Evolutionary conservation across 2,797 vertebrate genomes (phyloP).

Genomic region (Amphiprion clarkii): DNA sequence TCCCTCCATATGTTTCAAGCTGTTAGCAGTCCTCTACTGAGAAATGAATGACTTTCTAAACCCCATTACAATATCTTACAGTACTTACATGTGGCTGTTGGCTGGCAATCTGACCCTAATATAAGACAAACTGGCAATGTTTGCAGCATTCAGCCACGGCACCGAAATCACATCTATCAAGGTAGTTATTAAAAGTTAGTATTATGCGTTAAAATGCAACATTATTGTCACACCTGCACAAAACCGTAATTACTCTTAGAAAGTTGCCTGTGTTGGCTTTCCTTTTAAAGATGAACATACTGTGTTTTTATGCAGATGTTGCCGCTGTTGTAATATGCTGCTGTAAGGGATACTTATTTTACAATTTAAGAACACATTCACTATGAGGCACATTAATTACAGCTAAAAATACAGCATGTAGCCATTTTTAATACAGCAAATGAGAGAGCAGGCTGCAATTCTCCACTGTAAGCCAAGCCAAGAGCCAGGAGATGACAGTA

Average conservation of each 20-base stretch:
- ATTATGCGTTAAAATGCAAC: constrained; percentile 9
- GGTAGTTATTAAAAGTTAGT: background rate
- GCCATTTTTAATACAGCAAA: constrained; percentile 38
- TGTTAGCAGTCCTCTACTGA: constrained; percentile 77
- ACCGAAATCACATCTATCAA: constrained; percentile 2
- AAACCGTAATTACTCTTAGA: background rate
- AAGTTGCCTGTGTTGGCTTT: background rate
- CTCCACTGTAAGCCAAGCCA: constrained; percentile 32
- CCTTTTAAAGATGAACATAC: background rate
- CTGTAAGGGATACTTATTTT: background rate
- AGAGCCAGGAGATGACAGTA: constrained; percentile 40
- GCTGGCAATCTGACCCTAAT: constrained; percentile 56
- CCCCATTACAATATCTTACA: constrained; percentile 75
- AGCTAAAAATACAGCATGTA: constrained; percentile 20
- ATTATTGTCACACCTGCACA: background rate
- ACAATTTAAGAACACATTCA: constrained; percentile 16
- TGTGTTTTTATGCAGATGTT: constrained; percentile 5
- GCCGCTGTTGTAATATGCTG: background rate
- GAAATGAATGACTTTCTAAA: constrained; percentile 77
- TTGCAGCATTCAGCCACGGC: constrained; percentile 31
- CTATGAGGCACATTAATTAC: constrained; percentile 23
- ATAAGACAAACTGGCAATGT: constrained; percentile 32
- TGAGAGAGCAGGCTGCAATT: constrained; percentile 19
- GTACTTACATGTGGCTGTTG: constrained; percentile 63
- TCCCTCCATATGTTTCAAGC: constrained; percentile 85